These are phyloP conservation scores for Philotrypesis tridentata DNA, from an alignment of 1,140 invertebrate species.

Conservation along the genomic window DNA sequence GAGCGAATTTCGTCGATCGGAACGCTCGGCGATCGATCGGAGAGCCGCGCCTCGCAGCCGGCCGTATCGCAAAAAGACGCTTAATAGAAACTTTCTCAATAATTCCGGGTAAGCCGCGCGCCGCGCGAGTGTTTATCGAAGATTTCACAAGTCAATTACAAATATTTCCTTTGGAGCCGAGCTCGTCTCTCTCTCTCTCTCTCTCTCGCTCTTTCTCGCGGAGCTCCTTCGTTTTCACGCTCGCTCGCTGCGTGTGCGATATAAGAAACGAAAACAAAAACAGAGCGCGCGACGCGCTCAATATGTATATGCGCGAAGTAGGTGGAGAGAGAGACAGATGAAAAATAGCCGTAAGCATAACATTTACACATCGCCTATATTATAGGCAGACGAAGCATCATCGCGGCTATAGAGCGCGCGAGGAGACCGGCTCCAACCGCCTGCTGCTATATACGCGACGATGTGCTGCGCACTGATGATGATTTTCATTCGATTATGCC, in stretches of 20 bases:
- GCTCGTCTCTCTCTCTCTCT: not conserved
- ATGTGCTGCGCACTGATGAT: not conserved
- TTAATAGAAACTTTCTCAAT: constrained; percentile 29
- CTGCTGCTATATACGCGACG: not conserved
- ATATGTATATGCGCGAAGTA: not conserved
- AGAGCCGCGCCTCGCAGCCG: not conserved
- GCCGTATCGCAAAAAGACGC: not conserved
- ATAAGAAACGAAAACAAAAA: constrained; percentile 34
- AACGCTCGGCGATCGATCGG: not conserved
- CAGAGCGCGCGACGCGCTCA: not conserved
- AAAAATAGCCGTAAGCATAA: constrained; percentile 19
- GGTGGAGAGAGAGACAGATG: not conserved
- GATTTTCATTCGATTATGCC: not conserved
- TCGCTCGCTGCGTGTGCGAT: too few relatives aligned
- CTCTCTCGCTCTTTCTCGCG: not conserved
- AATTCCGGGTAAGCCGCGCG: too few relatives aligned
- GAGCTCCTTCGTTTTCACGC: not conserved
- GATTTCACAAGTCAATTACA: constrained; percentile 44
- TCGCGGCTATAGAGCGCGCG: too few relatives aligned
- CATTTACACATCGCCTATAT: not conserved
- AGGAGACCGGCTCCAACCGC: too few relatives aligned
- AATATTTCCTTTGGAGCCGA: constrained; percentile 36
- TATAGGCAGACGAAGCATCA: not conserved
- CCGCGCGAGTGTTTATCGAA: constrained; percentile 26
- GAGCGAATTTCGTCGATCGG: not conserved